These are phyloP conservation scores for Aphelenchoides avenae DNA, from an alignment of 1,140 invertebrate genomes.

Conservation along the genomic window DNA sequence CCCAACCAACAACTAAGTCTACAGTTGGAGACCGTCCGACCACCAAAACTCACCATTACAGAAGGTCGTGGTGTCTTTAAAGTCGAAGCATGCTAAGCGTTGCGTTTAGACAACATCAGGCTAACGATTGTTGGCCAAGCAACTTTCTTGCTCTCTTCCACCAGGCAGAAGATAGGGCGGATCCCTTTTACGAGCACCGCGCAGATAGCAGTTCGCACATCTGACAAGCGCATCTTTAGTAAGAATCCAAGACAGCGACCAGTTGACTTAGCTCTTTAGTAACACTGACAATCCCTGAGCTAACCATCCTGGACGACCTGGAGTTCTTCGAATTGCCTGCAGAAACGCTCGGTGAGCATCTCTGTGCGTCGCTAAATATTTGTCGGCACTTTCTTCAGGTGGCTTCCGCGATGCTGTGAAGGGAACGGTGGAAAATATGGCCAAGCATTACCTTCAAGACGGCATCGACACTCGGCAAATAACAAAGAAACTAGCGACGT, in stretches of 20 bases:
- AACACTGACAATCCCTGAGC: conserved; percentile 17
- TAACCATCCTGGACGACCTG: conserved; percentile 35
- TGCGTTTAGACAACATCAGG: conserved; percentile 17
- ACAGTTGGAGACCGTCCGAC: conserved; percentile 29
- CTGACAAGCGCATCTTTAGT: conserved; percentile 3
- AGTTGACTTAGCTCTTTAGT: conserved; percentile 20
- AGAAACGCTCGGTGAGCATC: too few species aligned
- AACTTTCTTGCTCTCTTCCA: conserved; percentile 33
- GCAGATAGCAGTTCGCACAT: conserved; percentile 12
- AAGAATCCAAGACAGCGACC: background rate
- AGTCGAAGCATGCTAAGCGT: conserved; percentile 2
- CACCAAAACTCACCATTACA: conserved; percentile 28
- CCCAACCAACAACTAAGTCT: conserved; percentile 38
- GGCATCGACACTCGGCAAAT: conserved; percentile 21
- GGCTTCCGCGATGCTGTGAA: conserved; percentile 35
- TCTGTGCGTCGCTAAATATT: too few species aligned
- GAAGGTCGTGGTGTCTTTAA: conserved; percentile 38
- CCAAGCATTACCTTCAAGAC: conserved; percentile 19
- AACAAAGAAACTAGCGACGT: conserved; percentile 1
- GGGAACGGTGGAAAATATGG: conserved; percentile 31
- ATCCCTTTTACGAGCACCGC: conserved; percentile 37
- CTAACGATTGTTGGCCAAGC: conserved; percentile 29
- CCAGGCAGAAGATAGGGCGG: conserved; percentile 31
- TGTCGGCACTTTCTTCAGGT: background rate
- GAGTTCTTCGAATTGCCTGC: conserved; percentile 41